A percentile compares a stretch with the other conserved stretches of the same genome.
Conservation (phyloP, 2,888 invertebrate genomes). For the Dryocosmus kuriphilus region DNA sequence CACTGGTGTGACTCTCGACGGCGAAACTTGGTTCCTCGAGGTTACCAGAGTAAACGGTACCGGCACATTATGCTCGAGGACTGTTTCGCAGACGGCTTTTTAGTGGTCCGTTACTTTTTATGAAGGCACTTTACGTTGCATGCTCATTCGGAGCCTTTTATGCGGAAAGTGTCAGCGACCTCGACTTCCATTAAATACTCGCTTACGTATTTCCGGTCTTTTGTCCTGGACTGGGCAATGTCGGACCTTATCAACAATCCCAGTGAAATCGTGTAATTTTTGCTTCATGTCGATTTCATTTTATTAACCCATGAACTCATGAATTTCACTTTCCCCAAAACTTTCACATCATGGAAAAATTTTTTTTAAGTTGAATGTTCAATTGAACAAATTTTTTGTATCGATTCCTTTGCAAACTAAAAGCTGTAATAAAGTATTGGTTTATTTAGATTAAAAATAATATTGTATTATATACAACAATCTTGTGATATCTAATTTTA, state of each 20-base stretch:
- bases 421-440: no score
- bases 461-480: no score
- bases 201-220: constrained; percentile 65
- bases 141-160: constrained; percentile 63
- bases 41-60: constrained; percentile 51
- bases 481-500: no score
- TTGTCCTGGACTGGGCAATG: constrained; percentile 51
- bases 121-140: constrained; percentile 54
- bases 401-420: no score
- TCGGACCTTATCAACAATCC: constrained; percentile 31
- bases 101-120: constrained; percentile 68
- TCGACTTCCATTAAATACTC: constrained; percentile 62
- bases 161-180: constrained; percentile 71
- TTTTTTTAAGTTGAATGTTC: no score
- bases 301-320: background rate
- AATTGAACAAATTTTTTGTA: no score
- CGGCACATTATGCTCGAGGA: constrained; percentile 47
- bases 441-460: no score
- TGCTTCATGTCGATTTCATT: background rate
- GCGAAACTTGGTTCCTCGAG: constrained; percentile 50
- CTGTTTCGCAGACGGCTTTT: constrained; percentile 40
- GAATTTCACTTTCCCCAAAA: no score
- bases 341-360: no score
- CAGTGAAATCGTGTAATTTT: constrained; percentile 18
- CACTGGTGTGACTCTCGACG: background rate